Evolutionary conservation across 2,113 vertebrate species (phyloP).

Genomic region (Xenus cinereus): DNA sequence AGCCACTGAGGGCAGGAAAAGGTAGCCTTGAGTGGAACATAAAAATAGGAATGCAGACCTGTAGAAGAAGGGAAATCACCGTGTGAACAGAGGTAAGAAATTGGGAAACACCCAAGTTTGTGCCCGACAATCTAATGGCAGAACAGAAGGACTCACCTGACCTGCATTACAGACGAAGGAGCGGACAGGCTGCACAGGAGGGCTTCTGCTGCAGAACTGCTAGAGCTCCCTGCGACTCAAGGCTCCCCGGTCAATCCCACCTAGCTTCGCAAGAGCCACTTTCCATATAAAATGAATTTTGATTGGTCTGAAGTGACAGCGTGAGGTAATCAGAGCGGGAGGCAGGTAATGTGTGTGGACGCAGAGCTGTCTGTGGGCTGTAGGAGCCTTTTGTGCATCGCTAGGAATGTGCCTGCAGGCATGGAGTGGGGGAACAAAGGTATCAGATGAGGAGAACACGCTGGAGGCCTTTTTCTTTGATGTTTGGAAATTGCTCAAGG

Average conservation of each 20-base stretch:
- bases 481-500: slow-evolving; percentile 72
- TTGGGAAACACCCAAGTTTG: not conserved
- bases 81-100: not conserved
- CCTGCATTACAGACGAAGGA: accelerated
- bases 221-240: not conserved
- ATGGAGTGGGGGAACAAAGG: slow-evolving; percentile 61
- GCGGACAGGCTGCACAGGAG: not conserved
- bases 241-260: not conserved
- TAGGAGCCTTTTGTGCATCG: slow-evolving; percentile 35
- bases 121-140: accelerated
- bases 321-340: not conserved
- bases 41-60: not conserved
- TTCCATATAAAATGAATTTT: not conserved
- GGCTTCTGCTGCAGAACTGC: not conserved
- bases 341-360: slow-evolving; percentile 7
- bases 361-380: not conserved
- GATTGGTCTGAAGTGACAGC: not conserved
- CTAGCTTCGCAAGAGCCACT: not conserved
- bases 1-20: not conserved
- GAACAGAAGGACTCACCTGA: not conserved
- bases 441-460: slow-evolving; percentile 58
- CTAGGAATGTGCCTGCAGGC: slow-evolving; percentile 44
- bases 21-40: not conserved
- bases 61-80: not conserved
- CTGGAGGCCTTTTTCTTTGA: slow-evolving; percentile 77